These are phyloP conservation scores for Pterobdella sp. DNA, from an alignment of 2,888 invertebrate species.

Conservation along the genomic window DNA sequence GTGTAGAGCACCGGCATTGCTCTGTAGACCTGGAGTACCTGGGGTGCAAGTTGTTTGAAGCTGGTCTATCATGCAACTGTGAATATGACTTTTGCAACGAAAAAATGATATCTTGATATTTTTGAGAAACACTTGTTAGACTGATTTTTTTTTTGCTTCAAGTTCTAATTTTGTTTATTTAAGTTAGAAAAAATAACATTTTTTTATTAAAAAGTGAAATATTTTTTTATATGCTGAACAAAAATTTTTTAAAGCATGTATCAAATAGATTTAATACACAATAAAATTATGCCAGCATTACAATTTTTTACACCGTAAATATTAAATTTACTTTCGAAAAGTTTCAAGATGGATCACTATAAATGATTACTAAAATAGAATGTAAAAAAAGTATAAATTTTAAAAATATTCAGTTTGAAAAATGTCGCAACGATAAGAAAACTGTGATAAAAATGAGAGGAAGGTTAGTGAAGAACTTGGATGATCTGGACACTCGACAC, in stretches of 20 bases:
- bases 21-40: background rate
- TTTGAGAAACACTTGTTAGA: too few species aligned
- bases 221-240: background rate
- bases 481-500: constrained; percentile 35
- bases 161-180: background rate
- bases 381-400: too few species aligned
- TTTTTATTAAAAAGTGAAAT: background rate
- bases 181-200: background rate
- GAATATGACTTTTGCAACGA: constrained; percentile 21
- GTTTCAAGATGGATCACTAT: too few species aligned
- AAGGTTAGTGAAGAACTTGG: constrained; percentile 2
- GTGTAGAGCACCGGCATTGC: constrained; percentile 14
- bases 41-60: constrained; percentile 18
- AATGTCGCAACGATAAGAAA: background rate
- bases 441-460: background rate
- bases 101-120: background rate
- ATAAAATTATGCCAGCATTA: too few species aligned
- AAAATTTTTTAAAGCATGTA: too few species aligned
- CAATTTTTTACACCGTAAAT: too few species aligned
- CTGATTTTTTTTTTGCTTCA: background rate
- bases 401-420: too few species aligned
- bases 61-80: constrained; percentile 20
- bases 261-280: too few species aligned
- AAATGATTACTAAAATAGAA: too few species aligned
- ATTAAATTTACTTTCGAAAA: too few species aligned